A percentile compares a stretch with the other conserved stretches of the same genome.
phyloP scores from a whole-genome alignment of 2,797 vertebrate species.

The Tragopan temminckii region DNA sequence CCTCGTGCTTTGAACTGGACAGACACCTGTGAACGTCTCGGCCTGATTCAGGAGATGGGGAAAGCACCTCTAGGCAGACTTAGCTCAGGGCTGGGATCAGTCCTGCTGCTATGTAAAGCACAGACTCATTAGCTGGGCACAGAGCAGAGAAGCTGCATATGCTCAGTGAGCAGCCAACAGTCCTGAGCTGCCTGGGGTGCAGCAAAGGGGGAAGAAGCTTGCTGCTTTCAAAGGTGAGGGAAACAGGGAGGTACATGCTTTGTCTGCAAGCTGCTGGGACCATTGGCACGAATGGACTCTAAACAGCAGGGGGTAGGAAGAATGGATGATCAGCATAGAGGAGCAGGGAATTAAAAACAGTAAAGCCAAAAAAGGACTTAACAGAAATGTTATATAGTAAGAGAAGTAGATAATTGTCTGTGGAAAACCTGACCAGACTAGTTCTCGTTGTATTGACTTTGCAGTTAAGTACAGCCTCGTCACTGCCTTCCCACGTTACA shows the following conservation, averaged over 20 bases:
- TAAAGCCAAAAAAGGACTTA: neutral
- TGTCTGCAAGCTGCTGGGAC: neutral
- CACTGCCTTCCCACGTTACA: neutral
- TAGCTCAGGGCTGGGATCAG: neutral
- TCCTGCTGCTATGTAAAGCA: neutral
- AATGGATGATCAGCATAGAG: neutral
- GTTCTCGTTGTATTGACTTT: neutral
- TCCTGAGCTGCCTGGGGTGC: neutral
- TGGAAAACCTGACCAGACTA: neutral
- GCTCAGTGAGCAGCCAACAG: neutral
- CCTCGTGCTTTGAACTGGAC: rapidly evolving
- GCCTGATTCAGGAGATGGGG: neutral
- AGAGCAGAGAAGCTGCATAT: neutral
- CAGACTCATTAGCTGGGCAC: neutral
- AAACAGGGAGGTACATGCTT: rapidly evolving
- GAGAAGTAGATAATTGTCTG: neutral
- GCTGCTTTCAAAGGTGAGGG: rapidly evolving
- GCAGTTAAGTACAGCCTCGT: neutral
- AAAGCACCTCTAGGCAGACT: neutral
- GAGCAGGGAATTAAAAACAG: neutral
- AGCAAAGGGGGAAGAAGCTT: neutral
- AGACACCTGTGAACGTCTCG: neutral
- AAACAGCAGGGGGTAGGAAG: neutral
- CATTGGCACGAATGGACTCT: neutral
- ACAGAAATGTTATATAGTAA: neutral